Percentiles rank a stretch among this genome's conserved stretches.
These are phyloP conservation scores for Varecia variegata DNA, from an alignment of 2,797 vertebrate genomes.

Conservation along the genomic window DNA sequence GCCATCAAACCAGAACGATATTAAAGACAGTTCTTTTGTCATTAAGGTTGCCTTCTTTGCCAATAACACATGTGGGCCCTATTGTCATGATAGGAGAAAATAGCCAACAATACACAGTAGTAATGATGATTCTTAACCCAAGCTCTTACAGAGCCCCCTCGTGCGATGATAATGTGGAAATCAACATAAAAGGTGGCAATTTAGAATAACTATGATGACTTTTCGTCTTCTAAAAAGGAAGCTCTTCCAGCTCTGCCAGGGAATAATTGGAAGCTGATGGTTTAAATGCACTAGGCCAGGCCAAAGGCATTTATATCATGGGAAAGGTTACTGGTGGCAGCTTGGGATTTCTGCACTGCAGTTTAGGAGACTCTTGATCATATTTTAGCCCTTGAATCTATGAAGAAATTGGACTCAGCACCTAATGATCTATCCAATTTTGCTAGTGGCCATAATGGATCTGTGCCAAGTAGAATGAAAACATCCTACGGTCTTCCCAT, in stretches of 20 bases:
- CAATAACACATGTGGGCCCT: background rate
- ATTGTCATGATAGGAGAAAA: slow-evolving; percentile 46
- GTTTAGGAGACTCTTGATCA: slow-evolving; percentile 51
- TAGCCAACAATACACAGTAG: background rate
- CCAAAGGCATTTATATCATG: slow-evolving; percentile 51
- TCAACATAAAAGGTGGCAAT: slow-evolving; percentile 34
- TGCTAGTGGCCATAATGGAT: slow-evolving; percentile 15
- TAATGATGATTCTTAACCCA: slow-evolving; percentile 25
- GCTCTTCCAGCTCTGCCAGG: background rate
- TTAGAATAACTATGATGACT: slow-evolving; percentile 58
- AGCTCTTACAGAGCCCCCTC: background rate
- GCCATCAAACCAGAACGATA: background rate
- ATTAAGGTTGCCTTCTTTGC: background rate
- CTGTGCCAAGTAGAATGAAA: slow-evolving; percentile 58
- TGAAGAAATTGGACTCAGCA: slow-evolving; percentile 64
- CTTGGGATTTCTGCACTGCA: background rate
- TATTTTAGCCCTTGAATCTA: slow-evolving; percentile 63
- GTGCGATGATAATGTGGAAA: slow-evolving; percentile 54
- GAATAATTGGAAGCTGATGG: slow-evolving; percentile 62
- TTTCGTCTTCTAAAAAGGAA: slow-evolving; percentile 57
- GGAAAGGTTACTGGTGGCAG: slow-evolving; percentile 60
- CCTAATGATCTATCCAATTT: slow-evolving; percentile 63
- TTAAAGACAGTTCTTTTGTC: background rate
- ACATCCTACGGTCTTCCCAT: background rate
- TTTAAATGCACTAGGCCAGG: slow-evolving; percentile 46